Evolutionary conservation across 2,113 vertebrate species (phyloP).

Genomic region (Procavia capensis): DNA sequence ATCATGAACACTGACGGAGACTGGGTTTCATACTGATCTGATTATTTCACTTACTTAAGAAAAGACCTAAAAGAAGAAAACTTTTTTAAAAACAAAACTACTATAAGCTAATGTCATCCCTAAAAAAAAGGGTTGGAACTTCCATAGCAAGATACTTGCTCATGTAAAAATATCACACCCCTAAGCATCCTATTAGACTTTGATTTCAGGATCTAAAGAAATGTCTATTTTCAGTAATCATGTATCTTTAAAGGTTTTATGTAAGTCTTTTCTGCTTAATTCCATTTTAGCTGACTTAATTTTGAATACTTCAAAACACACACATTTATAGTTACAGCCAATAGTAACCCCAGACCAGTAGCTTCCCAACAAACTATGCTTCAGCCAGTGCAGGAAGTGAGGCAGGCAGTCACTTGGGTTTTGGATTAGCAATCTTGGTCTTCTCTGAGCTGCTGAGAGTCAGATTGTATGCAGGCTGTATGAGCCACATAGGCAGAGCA

Average conservation of each 20-base stretch:
- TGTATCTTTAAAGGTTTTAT: neutral
- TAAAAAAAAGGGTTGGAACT: neutral
- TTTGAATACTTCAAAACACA: neutral
- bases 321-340: neutral
- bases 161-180: neutral
- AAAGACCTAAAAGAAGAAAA: neutral
- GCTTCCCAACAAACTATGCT: neutral
- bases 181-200: neutral
- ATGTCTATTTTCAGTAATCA: neutral
- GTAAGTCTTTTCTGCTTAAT: neutral
- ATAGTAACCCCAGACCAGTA: neutral
- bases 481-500: neutral
- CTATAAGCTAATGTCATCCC: neutral
- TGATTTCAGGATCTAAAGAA: neutral
- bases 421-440: neutral
- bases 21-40: neutral
- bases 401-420: neutral
- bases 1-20: neutral
- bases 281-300: neutral
- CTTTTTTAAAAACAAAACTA: neutral
- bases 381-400: neutral
- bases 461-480: neutral
- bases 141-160: neutral
- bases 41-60: neutral
- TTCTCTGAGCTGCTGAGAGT: slow-evolving; percentile 15